Base-by-base conservation (phyloP, 2,113 vertebrate species). In the Prochilodus magdalenae region DNA sequence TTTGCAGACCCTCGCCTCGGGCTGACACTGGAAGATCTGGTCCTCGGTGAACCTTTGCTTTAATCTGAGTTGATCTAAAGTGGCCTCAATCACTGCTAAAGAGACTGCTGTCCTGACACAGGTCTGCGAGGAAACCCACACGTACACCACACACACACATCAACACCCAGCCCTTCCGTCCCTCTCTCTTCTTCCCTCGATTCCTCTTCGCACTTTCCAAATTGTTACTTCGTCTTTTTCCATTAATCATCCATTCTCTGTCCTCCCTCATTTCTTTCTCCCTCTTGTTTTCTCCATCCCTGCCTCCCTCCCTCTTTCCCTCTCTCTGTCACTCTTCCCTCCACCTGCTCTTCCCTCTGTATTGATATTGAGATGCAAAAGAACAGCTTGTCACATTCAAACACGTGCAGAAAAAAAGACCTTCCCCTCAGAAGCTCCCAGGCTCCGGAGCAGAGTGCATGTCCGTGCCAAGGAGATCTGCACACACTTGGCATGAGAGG, bases 151-250 rank as follows among this genome's bases (percentile, higher is more conserved):
- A 81, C 83, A 86, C 85, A 85, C 78, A 36, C 36, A 79, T 75
- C n/a, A 24, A 15, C 15, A 18, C 55, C 13, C 27, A 74, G 22
- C 40, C 44, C 0, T 60, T 93, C 92, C 95, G 96, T 96, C 95
- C 96, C 94, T 89, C 81, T 86, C 80, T 81, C 75, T 81, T 85
- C 80, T 63, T 93, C 94, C 94, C 95, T 95, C 96, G 93, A 53
- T 36, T 73, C 86, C 86, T 93, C 94, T 95, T 93, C 11, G 40
- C 8, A 44, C 40, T 92, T 89, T 87, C 12, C 69, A 81, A 80
- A 60, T 92, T 73, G 51, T 51, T 22, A 30, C 14, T 76, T 2
- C 20, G 0, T 15, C 55, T 69, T 29, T 62, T 33, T 74, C n/a
- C 8, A 16, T 69, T 66, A 33, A 13, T 47, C 29, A 72, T 30